Conservation (phyloP, 2,888 invertebrate species). For the Lamproptera curius region DNA sequence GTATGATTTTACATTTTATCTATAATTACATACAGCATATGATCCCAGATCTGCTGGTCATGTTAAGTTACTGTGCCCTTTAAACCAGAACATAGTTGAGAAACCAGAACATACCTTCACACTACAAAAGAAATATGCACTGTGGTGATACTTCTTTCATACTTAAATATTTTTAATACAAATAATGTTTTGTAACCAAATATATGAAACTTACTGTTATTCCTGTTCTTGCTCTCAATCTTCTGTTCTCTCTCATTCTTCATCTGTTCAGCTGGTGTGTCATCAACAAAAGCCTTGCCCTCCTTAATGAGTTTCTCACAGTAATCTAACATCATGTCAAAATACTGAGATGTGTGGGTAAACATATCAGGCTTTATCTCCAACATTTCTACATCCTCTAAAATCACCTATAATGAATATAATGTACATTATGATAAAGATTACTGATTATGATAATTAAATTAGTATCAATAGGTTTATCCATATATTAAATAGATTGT, state of each 20-base stretch:
- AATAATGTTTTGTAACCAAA: background rate
- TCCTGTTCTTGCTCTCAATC: conserved; percentile 89
- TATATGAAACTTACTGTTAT: conserved; percentile 82
- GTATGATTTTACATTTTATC: too few relatives aligned
- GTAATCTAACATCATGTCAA: conserved; percentile 92
- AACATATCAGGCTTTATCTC: conserved; percentile 95
- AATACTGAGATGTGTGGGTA: conserved; percentile 98
- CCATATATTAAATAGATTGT: too few relatives aligned
- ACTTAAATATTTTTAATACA: too few relatives aligned
- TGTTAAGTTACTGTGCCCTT: too few relatives aligned
- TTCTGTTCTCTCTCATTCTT: conserved; percentile 95
- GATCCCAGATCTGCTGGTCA: too few relatives aligned
- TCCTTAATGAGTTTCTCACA: conserved; percentile 93
- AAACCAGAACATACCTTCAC: too few relatives aligned
- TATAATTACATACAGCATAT: too few relatives aligned
- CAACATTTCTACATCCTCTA: conserved; percentile 94
- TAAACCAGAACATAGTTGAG: too few relatives aligned
- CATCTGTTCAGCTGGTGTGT: conserved; percentile 97
- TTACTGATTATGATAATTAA: too few relatives aligned
- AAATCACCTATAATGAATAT: conserved; percentile 78
- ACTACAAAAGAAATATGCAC: too few relatives aligned
- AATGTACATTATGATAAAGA: background rate
- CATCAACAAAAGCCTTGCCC: conserved; percentile 97
- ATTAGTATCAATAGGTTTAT: too few relatives aligned
- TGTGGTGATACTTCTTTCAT: too few relatives aligned